Evolutionary conservation across 1,140 invertebrate species (phyloP).

Genomic region (Tetramorium simillimum): DNA sequence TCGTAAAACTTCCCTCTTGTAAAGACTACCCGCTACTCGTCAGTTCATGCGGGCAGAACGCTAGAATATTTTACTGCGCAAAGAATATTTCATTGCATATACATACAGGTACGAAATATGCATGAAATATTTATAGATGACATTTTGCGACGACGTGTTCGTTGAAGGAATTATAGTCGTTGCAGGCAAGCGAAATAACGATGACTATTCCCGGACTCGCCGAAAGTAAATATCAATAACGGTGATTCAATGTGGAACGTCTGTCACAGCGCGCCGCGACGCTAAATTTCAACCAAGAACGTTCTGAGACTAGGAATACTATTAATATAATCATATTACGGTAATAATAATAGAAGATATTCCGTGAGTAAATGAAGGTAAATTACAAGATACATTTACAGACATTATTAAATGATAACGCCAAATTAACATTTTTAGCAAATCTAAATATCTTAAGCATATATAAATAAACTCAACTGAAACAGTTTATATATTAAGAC

Average conservation of each 20-base stretch:
- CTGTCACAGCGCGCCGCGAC: not conserved
- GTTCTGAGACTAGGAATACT: not conserved
- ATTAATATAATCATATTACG: not conserved
- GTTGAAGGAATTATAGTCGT: not conserved
- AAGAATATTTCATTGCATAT: not conserved
- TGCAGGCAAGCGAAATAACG: constrained; percentile 11
- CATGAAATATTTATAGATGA: not conserved
- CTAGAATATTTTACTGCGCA: constrained; percentile 1
- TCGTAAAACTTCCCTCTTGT: constrained; percentile 11
- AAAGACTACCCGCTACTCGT: not conserved
- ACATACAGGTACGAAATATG: not conserved
- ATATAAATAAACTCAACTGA: not conserved
- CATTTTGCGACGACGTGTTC: not conserved
- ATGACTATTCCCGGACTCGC: not conserved
- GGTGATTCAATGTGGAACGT: constrained; percentile 25
- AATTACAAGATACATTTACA: not conserved
- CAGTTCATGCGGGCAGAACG: not conserved
- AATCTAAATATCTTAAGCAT: not conserved
- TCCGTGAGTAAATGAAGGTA: not conserved
- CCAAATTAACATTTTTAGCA: not conserved
- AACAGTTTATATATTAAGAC: not conserved
- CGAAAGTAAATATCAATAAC: constrained; percentile 50
- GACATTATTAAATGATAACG: not conserved
- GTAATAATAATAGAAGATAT: not conserved
- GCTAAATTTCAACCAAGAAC: constrained; percentile 22